These are phyloP conservation scores for Drosophila lutescens DNA, from an alignment of 2,888 invertebrate genomes.

Conservation along the genomic window DNA sequence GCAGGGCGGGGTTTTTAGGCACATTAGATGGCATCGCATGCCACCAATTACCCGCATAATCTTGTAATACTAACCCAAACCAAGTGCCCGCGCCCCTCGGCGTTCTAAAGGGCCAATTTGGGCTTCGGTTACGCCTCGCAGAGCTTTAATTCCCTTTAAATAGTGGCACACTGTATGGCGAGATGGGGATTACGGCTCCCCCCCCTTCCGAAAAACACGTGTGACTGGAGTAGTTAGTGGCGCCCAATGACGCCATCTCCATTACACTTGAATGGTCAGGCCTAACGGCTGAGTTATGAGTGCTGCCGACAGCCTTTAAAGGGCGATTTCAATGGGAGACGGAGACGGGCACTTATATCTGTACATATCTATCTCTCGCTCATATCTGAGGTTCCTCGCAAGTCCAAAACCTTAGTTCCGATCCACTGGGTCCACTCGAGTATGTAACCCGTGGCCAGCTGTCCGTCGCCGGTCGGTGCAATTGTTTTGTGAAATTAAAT, in stretches of 20 bases:
- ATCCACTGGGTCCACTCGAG: constrained; percentile 5
- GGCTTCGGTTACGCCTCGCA: constrained; percentile 43
- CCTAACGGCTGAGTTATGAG: constrained; percentile 28
- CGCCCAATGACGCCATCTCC: constrained; percentile 36
- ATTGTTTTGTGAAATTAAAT: constrained; percentile 81
- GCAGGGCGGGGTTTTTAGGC: constrained; percentile 43
- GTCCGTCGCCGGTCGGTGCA: constrained; percentile 42
- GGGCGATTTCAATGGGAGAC: constrained; percentile 9
- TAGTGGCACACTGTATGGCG: constrained; percentile 16
- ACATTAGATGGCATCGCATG: constrained; percentile 75
- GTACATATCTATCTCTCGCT: neutral
- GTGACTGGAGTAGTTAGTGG: constrained; percentile 41
- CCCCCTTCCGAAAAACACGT: constrained; percentile 18
- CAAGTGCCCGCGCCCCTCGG: constrained; percentile 35
- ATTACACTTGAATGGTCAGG: constrained; percentile 36
- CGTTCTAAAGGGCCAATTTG: constrained; percentile 58
- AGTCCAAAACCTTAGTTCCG: constrained; percentile 13
- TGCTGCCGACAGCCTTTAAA: constrained; percentile 23
- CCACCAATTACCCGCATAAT: constrained; percentile 75
- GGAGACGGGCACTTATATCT: neutral
- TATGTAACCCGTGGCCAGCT: constrained; percentile 37
- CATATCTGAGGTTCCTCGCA: constrained; percentile 1
- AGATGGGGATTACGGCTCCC: constrained; percentile 26
- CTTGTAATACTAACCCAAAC: constrained; percentile 75
- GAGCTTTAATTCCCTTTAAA: constrained; percentile 51